These are phyloP conservation scores for Sisyra nigra DNA, from an alignment of 2,888 invertebrate genomes.

Conservation along the genomic window DNA sequence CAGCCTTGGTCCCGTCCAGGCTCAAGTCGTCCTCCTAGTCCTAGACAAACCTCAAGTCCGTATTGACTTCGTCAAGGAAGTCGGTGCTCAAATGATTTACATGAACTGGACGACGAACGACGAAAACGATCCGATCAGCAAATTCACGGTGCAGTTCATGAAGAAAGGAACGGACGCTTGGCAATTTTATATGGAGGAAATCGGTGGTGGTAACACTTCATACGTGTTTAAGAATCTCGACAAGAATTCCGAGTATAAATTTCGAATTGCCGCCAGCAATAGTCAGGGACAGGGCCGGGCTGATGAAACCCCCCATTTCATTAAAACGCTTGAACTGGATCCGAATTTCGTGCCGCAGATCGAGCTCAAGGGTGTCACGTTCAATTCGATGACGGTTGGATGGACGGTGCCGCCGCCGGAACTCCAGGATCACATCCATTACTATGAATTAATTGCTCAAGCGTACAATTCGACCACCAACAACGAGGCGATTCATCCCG, in stretches of 20 bases:
- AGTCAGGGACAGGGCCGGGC: constrained; percentile 41
- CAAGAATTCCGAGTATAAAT: constrained; percentile 45
- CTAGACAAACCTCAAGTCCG: constrained; percentile 52
- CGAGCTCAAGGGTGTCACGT: constrained; percentile 50
- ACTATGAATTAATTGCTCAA: constrained; percentile 50
- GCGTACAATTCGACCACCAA: constrained; percentile 32
- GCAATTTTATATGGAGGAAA: constrained; percentile 38
- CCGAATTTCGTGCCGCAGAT: constrained; percentile 66
- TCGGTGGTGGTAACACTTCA: constrained; percentile 46
- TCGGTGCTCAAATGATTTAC: constrained; percentile 57
- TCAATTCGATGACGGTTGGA: constrained; percentile 64
- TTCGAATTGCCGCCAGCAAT: constrained; percentile 52
- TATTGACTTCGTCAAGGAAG: constrained; percentile 56
- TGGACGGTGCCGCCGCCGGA: constrained; percentile 54
- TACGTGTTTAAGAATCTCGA: constrained; percentile 49
- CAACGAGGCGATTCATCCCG: constrained; percentile 46
- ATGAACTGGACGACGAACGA: constrained; percentile 69
- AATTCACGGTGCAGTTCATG: constrained; percentile 35
- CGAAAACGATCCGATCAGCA: constrained; percentile 52
- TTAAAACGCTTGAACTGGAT: constrained; percentile 51
- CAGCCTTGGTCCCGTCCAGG: constrained; percentile 18
- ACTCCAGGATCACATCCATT: constrained; percentile 54
- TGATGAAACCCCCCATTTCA: constrained; percentile 29
- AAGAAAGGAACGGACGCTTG: constrained; percentile 36
- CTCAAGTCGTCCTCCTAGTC: constrained; percentile 34